These are phyloP conservation scores for Teinopalpus imperialis DNA, from an alignment of 2,888 invertebrate species.

Conservation along the genomic window DNA sequence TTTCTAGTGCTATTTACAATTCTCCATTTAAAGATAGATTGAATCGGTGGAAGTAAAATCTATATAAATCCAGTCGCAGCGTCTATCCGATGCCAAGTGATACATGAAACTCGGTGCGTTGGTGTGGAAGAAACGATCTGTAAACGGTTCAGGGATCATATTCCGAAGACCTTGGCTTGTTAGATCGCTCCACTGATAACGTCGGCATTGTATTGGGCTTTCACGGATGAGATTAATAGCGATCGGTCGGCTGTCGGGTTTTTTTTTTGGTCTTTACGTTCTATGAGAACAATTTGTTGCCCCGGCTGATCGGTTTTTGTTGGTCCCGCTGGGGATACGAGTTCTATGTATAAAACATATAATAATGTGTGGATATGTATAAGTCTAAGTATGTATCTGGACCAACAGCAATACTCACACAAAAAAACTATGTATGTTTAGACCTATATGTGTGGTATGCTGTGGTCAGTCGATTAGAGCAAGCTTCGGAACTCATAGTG, in stretches of 20 bases:
- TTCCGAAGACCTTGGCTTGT: slow-evolving; percentile 46
- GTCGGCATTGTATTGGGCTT: slow-evolving; percentile 40
- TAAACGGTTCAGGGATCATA: slow-evolving; percentile 59
- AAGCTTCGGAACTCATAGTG: no score
- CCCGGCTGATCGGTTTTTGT: slow-evolving; percentile 3
- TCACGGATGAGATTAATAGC: slow-evolving; percentile 37
- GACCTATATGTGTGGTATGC: no score
- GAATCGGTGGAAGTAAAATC: no score
- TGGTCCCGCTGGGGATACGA: neutral
- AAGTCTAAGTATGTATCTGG: no score
- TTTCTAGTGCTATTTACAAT: no score
- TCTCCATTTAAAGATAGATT: neutral
- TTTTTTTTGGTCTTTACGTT: slow-evolving; percentile 21
- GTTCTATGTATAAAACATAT: no score
- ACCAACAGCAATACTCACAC: no score
- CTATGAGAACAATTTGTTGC: slow-evolving; percentile 7
- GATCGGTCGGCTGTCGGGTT: slow-evolving; percentile 33
- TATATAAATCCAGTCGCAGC: slow-evolving; percentile 25
- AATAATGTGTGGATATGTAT: no score
- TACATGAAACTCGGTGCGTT: slow-evolving; percentile 60
- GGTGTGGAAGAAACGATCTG: slow-evolving; percentile 68
- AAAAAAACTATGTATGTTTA: no score
- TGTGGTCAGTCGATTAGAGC: no score
- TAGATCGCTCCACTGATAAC: slow-evolving; percentile 36
- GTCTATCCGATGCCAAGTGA: slow-evolving; percentile 54